Evolutionary conservation across 1,140 invertebrate species (phyloP), one percentile per base, ranked within the genome.

Genomic region (Manduca sexta): DNA sequence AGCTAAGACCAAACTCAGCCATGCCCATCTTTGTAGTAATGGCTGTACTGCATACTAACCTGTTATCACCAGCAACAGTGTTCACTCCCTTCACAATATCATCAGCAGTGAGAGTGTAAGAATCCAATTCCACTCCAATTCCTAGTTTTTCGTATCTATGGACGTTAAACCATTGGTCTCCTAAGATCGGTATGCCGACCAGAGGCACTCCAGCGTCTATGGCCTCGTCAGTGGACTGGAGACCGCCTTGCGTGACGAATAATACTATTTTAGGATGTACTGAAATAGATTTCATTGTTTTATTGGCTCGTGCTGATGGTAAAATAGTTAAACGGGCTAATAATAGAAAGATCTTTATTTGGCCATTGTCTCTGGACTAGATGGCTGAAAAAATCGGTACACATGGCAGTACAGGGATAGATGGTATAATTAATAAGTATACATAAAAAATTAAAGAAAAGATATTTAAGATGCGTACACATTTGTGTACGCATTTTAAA

Each of bases 101-200:
- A 7, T 75, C 56, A 49, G 69, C 65, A 16, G 41, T 72, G 0
- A 83, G 16, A 1, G 57, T 64, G 3, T 60, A 34, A 10, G 56
- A 41, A 50, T 72, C 47, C 18, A 85, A 12, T 44, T 50, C 37
- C 0, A 72, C 21, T 0, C 67, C 79, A 43, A 81, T 60, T 33
- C 64, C 64, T 11, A 56, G 55, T 8, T 64, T 26, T 3, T 44
- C 52, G 14, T 69, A 59, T 49, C 55, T 68, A 15, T 65, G 46
- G 0, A 59, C 54, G 26, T 73, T 73, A 13, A 52, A 54, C 45
- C 52, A 58, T 26, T 83, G 79, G 40, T 79, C 74, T 1, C 40
- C 55, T 13, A 64, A 33, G 30, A 75, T 65, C 10, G 41, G 18
- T 43, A 43, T 29, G 13, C 41, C 21, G 2, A 43, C 12, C 8